Base-by-base conservation (phyloP, 2,888 invertebrate species). In the Andrena marginata region DNA sequence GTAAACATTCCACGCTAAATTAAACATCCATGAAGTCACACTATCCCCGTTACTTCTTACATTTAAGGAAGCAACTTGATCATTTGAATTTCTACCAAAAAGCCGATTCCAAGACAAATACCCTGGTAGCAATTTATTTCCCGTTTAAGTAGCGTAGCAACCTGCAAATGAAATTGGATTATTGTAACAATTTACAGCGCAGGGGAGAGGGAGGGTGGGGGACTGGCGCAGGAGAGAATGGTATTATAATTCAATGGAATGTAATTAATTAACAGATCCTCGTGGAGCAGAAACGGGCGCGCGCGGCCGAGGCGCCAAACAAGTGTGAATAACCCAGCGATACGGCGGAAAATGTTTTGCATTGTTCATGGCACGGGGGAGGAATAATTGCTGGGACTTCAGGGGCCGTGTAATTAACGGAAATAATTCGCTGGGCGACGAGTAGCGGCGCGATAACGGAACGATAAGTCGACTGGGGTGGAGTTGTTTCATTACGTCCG, bases 211-310 rank as follows among this genome's bases (percentile, higher is more conserved):
- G 8, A 51, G 20, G 7, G 0, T 6, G 20, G 7, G 3, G 20
- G 8, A 7, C 51, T n/a, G 20, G 51, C 1, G 20, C n/a, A 51
- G 51, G 51, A 51, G 51, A 51, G 51, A 51, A 51, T 51, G 51
- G 51, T 51, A 51, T 51, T 51, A 51, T 51, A 2, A 51, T 51
- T 51, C 51, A 51, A 51, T 51, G 51, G 20, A 20, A 51, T n/a
- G 51, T 20, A 51, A 51, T 51, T 51, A 51, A 51, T 51, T 51
- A 51, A 20, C 51, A 20, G n/a, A 51, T 51, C 20, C 51, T 51
- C 51, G 51, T 20, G 51, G 20, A n/a, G 51, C 51, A 20, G 51
- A 51, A 51, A 51, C 20, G 20, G 51, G n/a, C 51, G 51, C n/a
- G 51, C 20, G 51, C n/a, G 51, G n/a, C 51, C 20, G 51, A 51